A percentile compares a stretch with the other conserved stretches of the same genome.
Conservation (phyloP, 2,888 invertebrate genomes). For the Callinectes sapidus region DNA sequence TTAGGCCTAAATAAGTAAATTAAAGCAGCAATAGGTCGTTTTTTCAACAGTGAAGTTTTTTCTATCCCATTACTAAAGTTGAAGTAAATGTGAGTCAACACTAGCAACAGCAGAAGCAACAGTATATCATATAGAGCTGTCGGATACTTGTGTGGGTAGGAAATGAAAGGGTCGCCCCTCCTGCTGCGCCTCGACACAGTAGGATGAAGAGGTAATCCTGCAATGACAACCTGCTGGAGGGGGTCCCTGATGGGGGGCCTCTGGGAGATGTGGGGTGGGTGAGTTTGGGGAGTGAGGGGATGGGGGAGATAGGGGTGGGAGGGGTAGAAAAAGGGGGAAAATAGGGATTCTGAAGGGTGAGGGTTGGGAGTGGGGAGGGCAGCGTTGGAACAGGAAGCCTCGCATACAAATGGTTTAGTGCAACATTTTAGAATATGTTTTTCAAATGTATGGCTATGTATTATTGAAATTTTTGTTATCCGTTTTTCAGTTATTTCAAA, state of each 20-base stretch:
- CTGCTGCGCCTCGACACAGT: background rate
- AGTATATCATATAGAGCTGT: background rate
- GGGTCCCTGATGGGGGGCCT: background rate
- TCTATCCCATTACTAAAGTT: too few species aligned
- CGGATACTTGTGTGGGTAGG: background rate
- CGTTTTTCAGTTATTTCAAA: slow-evolving; percentile 23
- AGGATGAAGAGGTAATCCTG: background rate
- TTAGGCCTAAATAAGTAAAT: background rate
- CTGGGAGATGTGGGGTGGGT: background rate
- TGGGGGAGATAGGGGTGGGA: too few species aligned
- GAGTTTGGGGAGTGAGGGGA: too few species aligned
- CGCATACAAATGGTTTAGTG: background rate
- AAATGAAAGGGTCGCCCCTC: background rate
- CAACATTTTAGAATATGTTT: background rate
- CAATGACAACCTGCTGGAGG: background rate
- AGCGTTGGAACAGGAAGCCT: background rate
- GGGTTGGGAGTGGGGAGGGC: background rate
- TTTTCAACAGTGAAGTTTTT: too few species aligned
- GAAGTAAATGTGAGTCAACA: background rate
- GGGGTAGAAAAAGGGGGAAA: too few species aligned
- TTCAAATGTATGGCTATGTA: background rate
- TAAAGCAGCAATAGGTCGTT: too few species aligned
- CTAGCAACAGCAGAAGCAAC: background rate
- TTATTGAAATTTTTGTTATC: slow-evolving; percentile 6
- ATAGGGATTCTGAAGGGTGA: background rate